These are phyloP conservation scores for Margarornis squamiger DNA, from an alignment of 2,797 vertebrate species.

Conservation along the genomic window DNA sequence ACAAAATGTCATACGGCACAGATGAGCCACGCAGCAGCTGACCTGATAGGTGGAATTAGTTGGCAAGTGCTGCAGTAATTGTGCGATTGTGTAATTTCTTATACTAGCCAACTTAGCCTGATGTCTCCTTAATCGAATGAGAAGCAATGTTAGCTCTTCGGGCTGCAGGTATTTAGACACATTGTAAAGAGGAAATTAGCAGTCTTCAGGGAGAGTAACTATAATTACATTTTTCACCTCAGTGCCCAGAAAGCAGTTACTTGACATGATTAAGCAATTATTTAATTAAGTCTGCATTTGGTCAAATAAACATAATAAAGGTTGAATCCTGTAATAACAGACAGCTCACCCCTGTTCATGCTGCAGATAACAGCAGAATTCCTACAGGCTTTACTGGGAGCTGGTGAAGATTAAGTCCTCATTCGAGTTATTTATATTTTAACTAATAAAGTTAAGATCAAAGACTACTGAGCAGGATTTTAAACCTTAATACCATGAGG, in stretches of 20 bases:
- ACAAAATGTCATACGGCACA: conserved; percentile 71
- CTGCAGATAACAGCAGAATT: background rate
- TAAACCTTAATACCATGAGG: background rate
- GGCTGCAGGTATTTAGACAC: conserved; percentile 88
- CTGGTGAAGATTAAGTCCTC: background rate
- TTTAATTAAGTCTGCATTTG: conserved; percentile 53
- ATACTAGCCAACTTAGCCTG: conserved; percentile 94
- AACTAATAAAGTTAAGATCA: background rate
- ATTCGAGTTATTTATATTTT: background rate
- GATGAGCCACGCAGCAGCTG: conserved; percentile 81
- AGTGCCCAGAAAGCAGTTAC: conserved; percentile 60
- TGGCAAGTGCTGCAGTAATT: conserved; percentile 92
- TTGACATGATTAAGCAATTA: conserved; percentile 57
- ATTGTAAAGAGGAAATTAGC: conserved; percentile 82
- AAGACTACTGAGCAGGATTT: background rate
- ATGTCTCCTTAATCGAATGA: conserved; percentile 96
- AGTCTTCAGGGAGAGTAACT: conserved; percentile 61
- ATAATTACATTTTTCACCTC: conserved; percentile 68
- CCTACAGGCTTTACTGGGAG: background rate
- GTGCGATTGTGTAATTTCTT: conserved; percentile 88
- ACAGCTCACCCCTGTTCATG: background rate
- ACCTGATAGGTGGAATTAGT: conserved; percentile 91
- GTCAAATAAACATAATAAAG: conserved; percentile 44
- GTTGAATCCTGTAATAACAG: conserved; percentile 10
- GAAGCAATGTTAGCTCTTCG: conserved; percentile 97